These are phyloP conservation scores for Gallinago stenura DNA, from an alignment of 2,797 vertebrate species.

Conservation along the genomic window DNA sequence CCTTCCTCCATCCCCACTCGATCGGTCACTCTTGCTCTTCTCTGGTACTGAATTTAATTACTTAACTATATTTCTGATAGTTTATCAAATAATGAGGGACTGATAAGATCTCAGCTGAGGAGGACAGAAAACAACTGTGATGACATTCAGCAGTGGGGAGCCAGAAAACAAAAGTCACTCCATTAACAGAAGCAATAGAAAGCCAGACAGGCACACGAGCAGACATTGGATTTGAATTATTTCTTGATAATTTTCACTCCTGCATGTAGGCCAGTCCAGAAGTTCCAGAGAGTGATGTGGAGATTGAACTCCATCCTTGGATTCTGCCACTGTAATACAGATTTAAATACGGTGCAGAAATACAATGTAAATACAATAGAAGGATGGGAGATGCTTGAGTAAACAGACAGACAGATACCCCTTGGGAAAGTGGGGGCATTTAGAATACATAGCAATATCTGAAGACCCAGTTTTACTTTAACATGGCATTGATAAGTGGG, in stretches of 20 bases:
- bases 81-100: constrained; percentile 66
- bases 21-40: neutral
- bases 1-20: neutral
- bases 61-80: constrained; percentile 33
- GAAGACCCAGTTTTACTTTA: neutral
- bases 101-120: constrained; percentile 45
- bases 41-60: constrained; percentile 51
- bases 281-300: neutral
- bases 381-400: neutral
- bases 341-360: neutral
- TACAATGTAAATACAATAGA: neutral
- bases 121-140: constrained; percentile 34
- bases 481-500: neutral
- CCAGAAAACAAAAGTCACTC: constrained; percentile 7
- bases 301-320: neutral
- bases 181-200: constrained; percentile 1
- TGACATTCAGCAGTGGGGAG: constrained; percentile 25
- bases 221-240: neutral
- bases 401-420: neutral
- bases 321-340: neutral
- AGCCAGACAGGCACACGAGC: neutral
- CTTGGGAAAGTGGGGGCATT: neutral
- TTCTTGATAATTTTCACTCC: neutral
- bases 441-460: neutral
- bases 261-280: neutral